Percentiles rank a stretch among this genome's conserved stretches.
These are phyloP conservation scores for Lordiphosa andalusiaca DNA, from an alignment of 2,888 invertebrate genomes.

Conservation along the genomic window DNA sequence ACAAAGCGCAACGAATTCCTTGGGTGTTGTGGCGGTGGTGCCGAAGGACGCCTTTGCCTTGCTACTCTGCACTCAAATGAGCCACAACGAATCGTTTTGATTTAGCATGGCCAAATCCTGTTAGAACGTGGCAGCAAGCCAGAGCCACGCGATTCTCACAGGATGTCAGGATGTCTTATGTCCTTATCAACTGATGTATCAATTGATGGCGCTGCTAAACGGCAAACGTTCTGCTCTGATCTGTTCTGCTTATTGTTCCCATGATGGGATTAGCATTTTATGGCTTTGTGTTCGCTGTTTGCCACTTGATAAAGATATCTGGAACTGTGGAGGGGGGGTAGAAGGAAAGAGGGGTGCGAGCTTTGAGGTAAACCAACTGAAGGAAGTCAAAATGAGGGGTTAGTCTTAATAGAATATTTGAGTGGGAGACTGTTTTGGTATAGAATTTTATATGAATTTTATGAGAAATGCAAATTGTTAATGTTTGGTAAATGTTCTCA, in stretches of 20 bases:
- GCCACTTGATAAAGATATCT: constrained; percentile 72
- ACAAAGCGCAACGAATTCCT: constrained; percentile 79
- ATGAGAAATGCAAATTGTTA: too few relatives aligned
- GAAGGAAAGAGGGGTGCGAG: not conserved
- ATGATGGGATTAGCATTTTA: constrained; percentile 75
- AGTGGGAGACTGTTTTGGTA: too few relatives aligned
- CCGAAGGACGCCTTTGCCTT: constrained; percentile 43
- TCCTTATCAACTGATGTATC: constrained; percentile 67
- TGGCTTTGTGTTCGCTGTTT: constrained; percentile 60
- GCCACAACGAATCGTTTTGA: constrained; percentile 76
- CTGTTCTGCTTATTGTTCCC: constrained; percentile 64
- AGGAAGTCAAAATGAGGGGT: too few relatives aligned
- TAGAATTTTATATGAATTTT: too few relatives aligned
- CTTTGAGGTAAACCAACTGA: too few relatives aligned
- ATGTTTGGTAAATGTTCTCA: too few relatives aligned
- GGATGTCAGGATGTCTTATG: constrained; percentile 41
- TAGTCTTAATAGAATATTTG: too few relatives aligned
- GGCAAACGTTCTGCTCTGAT: constrained; percentile 33
- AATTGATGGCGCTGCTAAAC: constrained; percentile 65
- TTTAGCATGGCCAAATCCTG: constrained; percentile 77
- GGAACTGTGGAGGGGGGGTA: not conserved
- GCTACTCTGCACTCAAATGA: constrained; percentile 72
- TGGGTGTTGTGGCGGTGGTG: constrained; percentile 50
- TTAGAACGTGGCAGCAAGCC: constrained; percentile 60
- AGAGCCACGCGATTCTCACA: constrained; percentile 63